These are phyloP conservation scores for Pseudomyrmex flavicornis DNA, from an alignment of 1,140 invertebrate genomes.

Conservation along the genomic window DNA sequence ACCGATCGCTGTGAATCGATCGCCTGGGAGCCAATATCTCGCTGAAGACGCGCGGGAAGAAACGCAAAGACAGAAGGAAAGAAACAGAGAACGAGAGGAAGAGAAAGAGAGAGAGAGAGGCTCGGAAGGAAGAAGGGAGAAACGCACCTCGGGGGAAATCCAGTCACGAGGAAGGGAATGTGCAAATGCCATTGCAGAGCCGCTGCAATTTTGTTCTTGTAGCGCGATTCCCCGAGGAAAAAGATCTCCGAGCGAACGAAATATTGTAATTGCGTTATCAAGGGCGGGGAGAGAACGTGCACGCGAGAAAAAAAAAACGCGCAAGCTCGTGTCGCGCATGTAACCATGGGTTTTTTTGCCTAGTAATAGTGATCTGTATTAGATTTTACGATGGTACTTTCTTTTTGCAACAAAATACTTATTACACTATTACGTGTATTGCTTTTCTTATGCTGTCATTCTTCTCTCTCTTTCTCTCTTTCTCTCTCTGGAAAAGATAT, in stretches of 20 bases:
- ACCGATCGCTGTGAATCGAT: conserved; percentile 49
- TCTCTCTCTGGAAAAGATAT: background rate
- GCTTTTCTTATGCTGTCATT: background rate
- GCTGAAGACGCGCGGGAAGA: conserved; percentile 54
- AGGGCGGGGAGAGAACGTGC: conserved; percentile 6
- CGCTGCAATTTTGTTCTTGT: conserved; percentile 58
- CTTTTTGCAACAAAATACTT: background rate
- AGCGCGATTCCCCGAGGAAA: conserved; percentile 30
- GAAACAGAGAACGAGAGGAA: background rate
- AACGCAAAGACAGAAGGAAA: background rate
- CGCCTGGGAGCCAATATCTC: conserved; percentile 54
- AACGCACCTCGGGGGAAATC: conserved; percentile 47
- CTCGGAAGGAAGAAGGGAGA: background rate
- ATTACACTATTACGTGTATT: background rate
- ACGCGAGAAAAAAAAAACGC: background rate
- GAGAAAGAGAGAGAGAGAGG: background rate
- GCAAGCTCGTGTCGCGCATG: background rate
- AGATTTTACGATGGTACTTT: background rate
- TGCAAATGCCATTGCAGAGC: conserved; percentile 55
- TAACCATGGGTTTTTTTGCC: background rate
- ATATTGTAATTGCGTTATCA: conserved; percentile 58
- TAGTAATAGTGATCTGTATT: background rate
- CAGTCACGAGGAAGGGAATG: conserved; percentile 57
- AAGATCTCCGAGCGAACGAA: conserved; percentile 28
- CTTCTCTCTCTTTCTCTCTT: background rate